Conservation (phyloP, 2,888 invertebrate species). For the Hermaeophaga mercurialis region DNA sequence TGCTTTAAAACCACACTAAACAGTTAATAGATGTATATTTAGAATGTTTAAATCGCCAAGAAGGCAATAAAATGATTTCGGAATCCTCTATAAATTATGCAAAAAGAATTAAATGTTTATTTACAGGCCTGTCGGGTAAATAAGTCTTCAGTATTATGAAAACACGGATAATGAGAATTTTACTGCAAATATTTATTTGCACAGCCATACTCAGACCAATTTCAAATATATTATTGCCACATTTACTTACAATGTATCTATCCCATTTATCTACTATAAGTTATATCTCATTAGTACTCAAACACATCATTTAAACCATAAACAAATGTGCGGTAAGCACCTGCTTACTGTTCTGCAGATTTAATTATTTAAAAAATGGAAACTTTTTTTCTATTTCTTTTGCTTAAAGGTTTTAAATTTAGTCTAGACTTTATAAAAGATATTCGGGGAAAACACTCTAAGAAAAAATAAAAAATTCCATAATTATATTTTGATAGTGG, state of each 20-base stretch:
- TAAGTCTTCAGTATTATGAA: conserved; percentile 16
- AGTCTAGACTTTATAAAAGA: too few relatives aligned
- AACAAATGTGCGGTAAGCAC: too few relatives aligned
- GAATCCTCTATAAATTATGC: conserved; percentile 19
- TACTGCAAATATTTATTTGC: conserved; percentile 5
- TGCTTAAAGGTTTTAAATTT: too few relatives aligned
- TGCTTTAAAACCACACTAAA: conserved; percentile 22
- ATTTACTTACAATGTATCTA: conserved; percentile 9
- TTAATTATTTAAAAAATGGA: too few relatives aligned
- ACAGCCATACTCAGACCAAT: not conserved
- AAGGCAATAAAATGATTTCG: conserved; percentile 18
- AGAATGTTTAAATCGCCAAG: conserved; percentile 20
- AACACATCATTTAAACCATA: too few relatives aligned
- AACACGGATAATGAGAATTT: conserved; percentile 11
- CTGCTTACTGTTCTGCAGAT: too few relatives aligned
- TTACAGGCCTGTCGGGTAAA: conserved; percentile 11
- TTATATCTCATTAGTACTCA: too few relatives aligned
- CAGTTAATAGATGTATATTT: conserved; percentile 27
- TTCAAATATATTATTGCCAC: conserved; percentile 9
- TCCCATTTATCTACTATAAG: not conserved
- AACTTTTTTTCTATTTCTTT: too few relatives aligned
- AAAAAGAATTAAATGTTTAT: conserved; percentile 20
- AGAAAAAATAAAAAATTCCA: too few relatives aligned
- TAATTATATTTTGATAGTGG: too few relatives aligned
- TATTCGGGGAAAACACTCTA: too few relatives aligned